Evolutionary conservation across 2,888 invertebrate genomes (phyloP), one percentile per base, ranked within the genome.

Genomic region (Pollenia angustigena): DNA sequence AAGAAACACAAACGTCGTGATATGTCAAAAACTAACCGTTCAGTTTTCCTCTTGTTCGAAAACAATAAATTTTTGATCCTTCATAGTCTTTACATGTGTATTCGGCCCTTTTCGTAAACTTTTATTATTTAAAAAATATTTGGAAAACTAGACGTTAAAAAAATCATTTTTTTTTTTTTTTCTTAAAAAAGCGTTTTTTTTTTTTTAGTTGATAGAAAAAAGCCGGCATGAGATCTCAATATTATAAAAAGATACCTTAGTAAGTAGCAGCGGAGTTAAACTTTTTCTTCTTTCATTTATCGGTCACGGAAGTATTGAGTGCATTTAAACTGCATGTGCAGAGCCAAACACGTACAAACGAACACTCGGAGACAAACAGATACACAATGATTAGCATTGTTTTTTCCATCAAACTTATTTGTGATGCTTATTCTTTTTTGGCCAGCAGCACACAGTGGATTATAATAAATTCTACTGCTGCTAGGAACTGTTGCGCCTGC

Each of bases 401-500:
- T 6, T 32, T 32, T 32, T 10, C 16, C 52, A 7, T 16, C 46
- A n/a, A 50, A 10, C 16, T 14, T 48, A 16, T 68, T 48, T 50
- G 50, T 42, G 42, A n/a, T 64, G 44, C 46, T 40, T 40, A 16
- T 69, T 42, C 6, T 71, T 12, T 18, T 68, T 11, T 40, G 40
- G 16, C 69, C 32, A 40, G 32, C 8, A 54, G 12, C 46, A 46
- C 46, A 66, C 46, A 66, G 48, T 6, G 46, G 46, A 66, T 66
- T 66, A 66, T 14, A 23, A 50, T 3, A 50, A 32, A 58, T 40
- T 32, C 12, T 58, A 58, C 58, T 58, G n/a, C 66, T 69, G 10
- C 71, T 44, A 44, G 54, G 54, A 71, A 56, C 52, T 56, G 54
- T 54, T 71, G 71, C 71, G 71, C 71, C 16, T 54, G 71, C 54